Base-by-base conservation (phyloP, 1,140 invertebrate species). In the Mercenaria mercenaria region DNA sequence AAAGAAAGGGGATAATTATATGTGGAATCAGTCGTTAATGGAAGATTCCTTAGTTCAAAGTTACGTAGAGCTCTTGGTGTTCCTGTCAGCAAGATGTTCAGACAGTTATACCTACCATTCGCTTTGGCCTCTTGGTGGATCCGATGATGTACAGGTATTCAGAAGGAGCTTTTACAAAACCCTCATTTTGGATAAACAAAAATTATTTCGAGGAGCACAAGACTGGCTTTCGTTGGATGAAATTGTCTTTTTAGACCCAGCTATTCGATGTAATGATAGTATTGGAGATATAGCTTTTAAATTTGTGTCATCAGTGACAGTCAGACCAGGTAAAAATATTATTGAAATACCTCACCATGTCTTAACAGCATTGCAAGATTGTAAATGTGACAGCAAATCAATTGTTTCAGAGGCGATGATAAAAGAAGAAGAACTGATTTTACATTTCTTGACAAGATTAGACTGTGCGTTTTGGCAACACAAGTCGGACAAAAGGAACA, bases 21-120 rank as follows among this genome's bases (percentile, higher is more conserved):
- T 11, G 6, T 89, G 79, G 80, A 89, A 89, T 37, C 20, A 56
- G 18, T 41, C 20, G 6, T 34, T 89, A 13, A 50, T 89, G 67
- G 41, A 72, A 84, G 67, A 77, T 39, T 56, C 88, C 32, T 6
- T 83, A 2, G 80, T 89, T 64, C 34, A 56, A 64, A 41, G 61
- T 20, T 89, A 59, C 59, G 34, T 83, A 18, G 4, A 87, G 11
- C 43, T 87, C 13, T 32, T 87, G 64, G 10, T 34, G 20, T 52
- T 15, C 29, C 43, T 79, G 8, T 37, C 43, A 8, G 3, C 23
- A 15, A 32, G 15, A 11, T 18, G 50, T 52, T 29, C 43, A 34
- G 29, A 26, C 18, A 20, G 18, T 20, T 79, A 79, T 15, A 52
- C 0, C 6, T 79, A 79, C 29, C n/a, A 50, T 15, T 34, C 26